Evolutionary conservation across 2,888 invertebrate species (phyloP).

Genomic region (Lordiphosa andalusiaca): DNA sequence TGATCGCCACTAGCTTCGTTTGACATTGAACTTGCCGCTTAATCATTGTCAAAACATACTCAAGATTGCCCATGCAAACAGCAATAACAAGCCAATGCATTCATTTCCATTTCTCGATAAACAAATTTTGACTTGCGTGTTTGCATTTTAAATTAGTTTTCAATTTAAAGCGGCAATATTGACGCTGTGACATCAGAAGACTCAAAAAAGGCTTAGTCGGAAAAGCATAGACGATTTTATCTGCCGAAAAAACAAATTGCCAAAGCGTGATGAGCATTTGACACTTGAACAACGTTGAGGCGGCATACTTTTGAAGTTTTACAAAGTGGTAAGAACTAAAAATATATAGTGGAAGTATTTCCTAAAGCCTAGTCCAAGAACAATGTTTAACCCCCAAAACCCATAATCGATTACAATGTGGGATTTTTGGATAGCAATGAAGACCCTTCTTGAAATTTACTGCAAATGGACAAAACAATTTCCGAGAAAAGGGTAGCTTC

Average conservation of each 20-base stretch:
- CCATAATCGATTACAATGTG: no score
- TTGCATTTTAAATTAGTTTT: conserved; percentile 61
- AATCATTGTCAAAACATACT: conserved; percentile 32
- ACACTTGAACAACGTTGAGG: background rate
- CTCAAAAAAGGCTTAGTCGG: conserved; percentile 6
- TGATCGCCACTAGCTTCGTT: conserved; percentile 1
- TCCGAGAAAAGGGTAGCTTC: no score
- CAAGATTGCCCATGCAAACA: conserved; percentile 19
- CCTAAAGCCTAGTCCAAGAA: no score
- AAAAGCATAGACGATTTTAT: conserved; percentile 21
- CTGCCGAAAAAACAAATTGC: conserved; percentile 36
- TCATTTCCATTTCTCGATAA: conserved; percentile 32
- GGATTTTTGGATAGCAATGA: no score
- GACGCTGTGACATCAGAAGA: conserved; percentile 60
- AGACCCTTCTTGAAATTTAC: no score
- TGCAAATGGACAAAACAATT: no score
- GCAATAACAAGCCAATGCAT: conserved; percentile 31
- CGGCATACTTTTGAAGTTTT: no score
- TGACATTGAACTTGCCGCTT: conserved; percentile 65
- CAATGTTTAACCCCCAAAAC: no score
- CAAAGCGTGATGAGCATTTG: conserved; percentile 9
- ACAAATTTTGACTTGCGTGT: conserved; percentile 37
- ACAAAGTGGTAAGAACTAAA: no score
- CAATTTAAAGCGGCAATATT: conserved; percentile 59
- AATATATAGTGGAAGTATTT: no score